Percentiles rank a stretch among this genome's conserved stretches.
Evolutionary conservation across 2,797 vertebrate species (phyloP).

Genomic region (Chanos chanos): DNA sequence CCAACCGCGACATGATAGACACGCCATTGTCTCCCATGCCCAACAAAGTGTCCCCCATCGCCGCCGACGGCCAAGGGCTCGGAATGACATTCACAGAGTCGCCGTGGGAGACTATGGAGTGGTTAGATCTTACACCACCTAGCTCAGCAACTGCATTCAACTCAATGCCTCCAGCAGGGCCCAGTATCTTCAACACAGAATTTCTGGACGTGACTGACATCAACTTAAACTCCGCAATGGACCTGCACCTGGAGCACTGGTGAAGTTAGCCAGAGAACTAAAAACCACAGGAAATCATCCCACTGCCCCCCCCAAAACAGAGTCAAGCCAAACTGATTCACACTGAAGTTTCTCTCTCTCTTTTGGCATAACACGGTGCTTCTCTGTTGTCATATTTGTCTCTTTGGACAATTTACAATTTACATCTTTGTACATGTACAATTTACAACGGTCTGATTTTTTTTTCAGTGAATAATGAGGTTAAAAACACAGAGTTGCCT

Average conservation of each 20-base stretch:
- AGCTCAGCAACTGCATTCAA: slow-evolving; percentile 82
- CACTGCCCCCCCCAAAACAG: too few species aligned
- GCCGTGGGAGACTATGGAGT: slow-evolving; percentile 97
- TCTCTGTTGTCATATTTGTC: too few species aligned
- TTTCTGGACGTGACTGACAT: slow-evolving; percentile 96
- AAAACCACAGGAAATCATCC: too few species aligned
- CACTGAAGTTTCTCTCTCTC: too few species aligned
- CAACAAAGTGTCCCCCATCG: slow-evolving; percentile 74
- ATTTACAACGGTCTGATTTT: too few species aligned
- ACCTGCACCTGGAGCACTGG: slow-evolving; percentile 96
- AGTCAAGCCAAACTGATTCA: too few species aligned
- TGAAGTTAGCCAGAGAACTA: slow-evolving; percentile 57
- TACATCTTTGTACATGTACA: too few species aligned
- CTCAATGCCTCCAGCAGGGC: slow-evolving; percentile 72
- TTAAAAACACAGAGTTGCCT: not conserved
- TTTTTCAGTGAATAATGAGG: not conserved
- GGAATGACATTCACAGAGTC: slow-evolving; percentile 91
- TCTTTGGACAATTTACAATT: too few species aligned
- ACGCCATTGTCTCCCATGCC: slow-evolving; percentile 82
- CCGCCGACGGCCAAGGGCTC: slow-evolving; percentile 71
- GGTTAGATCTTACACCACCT: slow-evolving; percentile 92
- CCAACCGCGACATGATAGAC: slow-evolving; percentile 82
- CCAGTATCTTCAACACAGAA: slow-evolving; percentile 95
- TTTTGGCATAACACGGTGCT: too few species aligned
- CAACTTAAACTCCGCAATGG: slow-evolving; percentile 92